Conservation (phyloP, 1,140 invertebrate genomes). For the Nasonia longicornis region DNA sequence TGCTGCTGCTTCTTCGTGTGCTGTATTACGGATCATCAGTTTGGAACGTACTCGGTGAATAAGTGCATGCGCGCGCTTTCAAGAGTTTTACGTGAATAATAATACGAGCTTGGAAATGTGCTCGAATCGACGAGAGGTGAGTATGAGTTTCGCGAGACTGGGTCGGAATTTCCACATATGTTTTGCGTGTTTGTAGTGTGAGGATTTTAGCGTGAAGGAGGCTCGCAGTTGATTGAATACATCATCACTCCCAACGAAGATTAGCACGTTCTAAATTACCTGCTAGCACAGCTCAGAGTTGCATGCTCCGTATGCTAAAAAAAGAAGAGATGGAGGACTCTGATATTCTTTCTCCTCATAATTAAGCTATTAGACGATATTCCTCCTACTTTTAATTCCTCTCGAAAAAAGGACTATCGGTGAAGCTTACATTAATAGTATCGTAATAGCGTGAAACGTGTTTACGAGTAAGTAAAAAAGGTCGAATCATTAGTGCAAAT, state of each 20-base stretch:
- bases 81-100: constrained; percentile 38
- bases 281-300: too few relatives aligned
- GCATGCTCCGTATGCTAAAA: not conserved
- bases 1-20: not conserved
- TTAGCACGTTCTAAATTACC: too few relatives aligned
- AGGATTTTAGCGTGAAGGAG: not conserved
- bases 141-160: too few relatives aligned
- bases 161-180: constrained; percentile 4
- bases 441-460: constrained; percentile 32
- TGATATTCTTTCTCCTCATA: too few relatives aligned
- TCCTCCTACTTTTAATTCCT: too few relatives aligned
- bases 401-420: constrained; percentile 2
- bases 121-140: too few relatives aligned
- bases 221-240: too few relatives aligned
- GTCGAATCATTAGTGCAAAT: constrained; percentile 37
- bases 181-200: not conserved
- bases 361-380: too few relatives aligned
- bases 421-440: constrained; percentile 36
- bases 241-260: too few relatives aligned
- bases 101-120: not conserved
- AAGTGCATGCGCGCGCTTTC: constrained; percentile 9
- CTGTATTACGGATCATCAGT: constrained; percentile 43
- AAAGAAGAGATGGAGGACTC: too few relatives aligned
- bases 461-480: constrained; percentile 31
- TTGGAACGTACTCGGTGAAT: constrained; percentile 42